These are phyloP conservation scores for Galeopterus variegatus DNA, from an alignment of 2,113 vertebrate genomes.

Conservation along the genomic window DNA sequence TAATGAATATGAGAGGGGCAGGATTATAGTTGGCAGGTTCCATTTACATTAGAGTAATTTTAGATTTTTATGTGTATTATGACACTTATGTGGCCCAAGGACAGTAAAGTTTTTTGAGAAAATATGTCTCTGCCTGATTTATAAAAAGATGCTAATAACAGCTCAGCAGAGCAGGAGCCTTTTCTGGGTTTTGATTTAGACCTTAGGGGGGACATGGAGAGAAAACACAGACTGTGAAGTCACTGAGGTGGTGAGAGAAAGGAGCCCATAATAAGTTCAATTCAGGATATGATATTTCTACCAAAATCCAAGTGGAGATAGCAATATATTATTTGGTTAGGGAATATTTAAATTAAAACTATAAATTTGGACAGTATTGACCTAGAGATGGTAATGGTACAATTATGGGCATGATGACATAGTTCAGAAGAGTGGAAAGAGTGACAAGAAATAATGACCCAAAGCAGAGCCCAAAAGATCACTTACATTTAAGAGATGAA, in stretches of 20 bases:
- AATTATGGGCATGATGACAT: not conserved
- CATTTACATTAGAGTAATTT: not conserved
- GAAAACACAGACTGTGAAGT: not conserved
- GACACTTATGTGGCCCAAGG: not conserved
- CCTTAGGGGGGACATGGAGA: not conserved
- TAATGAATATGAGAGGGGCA: not conserved
- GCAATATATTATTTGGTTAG: not conserved
- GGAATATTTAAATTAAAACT: not conserved
- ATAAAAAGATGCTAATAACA: not conserved
- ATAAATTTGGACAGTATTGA: not conserved
- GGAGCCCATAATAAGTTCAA: not conserved
- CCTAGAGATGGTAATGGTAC: not conserved
- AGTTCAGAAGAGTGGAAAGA: too few species aligned
- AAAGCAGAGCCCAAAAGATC: not conserved
- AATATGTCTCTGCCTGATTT: conserved; percentile 11
- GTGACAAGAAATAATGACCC: not conserved
- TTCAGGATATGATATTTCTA: not conserved
- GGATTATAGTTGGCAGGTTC: not conserved
- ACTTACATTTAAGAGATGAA: not conserved
- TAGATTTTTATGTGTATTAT: not conserved
- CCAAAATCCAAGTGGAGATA: not conserved
- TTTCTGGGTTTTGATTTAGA: not conserved
- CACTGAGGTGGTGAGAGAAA: not conserved
- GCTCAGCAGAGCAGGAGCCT: not conserved
- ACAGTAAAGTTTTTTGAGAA: not conserved